Percentiles rank a stretch among this genome's conserved stretches.
Evolutionary conservation across 1,140 invertebrate species (phyloP).

Genomic region (Eueides isabella): DNA sequence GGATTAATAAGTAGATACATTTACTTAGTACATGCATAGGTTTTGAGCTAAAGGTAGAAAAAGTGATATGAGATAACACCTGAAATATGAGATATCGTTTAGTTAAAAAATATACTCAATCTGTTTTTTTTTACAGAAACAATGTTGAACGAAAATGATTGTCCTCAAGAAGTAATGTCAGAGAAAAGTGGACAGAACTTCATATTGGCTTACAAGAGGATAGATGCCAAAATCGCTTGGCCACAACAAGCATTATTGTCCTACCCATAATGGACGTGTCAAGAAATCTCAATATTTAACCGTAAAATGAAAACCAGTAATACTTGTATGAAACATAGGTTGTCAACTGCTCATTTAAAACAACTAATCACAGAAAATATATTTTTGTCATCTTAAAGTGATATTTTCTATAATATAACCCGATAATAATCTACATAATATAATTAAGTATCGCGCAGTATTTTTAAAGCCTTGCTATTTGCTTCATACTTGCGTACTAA

Average conservation of each 20-base stretch:
- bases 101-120: too few relatives aligned
- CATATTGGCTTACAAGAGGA: conserved; percentile 96
- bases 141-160: conserved; percentile 92
- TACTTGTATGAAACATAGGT: conserved; percentile 15
- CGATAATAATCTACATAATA: conserved; percentile 47
- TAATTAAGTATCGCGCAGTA: conserved; percentile 67
- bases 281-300: conserved; percentile 55
- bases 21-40: too few relatives aligned
- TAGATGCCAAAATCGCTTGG: conserved; percentile 98
- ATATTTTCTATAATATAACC: conserved; percentile 77
- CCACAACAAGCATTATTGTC: conserved; percentile 85
- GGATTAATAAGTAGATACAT: too few relatives aligned
- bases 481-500: conserved; percentile 49
- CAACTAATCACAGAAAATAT: conserved; percentile 50
- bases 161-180: conserved; percentile 92
- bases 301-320: background rate
- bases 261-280: conserved; percentile 52
- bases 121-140: conserved; percentile 87
- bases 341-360: conserved; percentile 45
- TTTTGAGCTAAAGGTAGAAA: too few relatives aligned
- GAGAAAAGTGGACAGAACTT: conserved; percentile 89
- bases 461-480: conserved; percentile 63
- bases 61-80: too few relatives aligned
- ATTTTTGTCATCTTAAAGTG: conserved; percentile 75
- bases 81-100: too few relatives aligned